Conservation (phyloP, 2,797 vertebrate species). For the Pelodytes ibericus region DNA sequence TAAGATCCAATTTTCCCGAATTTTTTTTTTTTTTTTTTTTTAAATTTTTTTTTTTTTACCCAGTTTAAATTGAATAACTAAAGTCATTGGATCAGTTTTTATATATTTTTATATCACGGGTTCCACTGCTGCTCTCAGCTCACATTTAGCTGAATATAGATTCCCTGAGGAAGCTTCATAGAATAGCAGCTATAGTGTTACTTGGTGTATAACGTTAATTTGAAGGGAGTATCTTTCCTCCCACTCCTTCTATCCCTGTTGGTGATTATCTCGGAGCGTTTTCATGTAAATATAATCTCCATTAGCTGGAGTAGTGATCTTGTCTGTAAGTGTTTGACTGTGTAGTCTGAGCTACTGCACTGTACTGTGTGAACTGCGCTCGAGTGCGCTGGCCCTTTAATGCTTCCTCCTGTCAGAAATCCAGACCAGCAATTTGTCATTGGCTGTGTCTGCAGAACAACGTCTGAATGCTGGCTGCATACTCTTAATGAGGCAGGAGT, state of each 20-base stretch:
- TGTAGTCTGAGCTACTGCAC: background rate
- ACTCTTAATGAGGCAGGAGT: constrained; percentile 11
- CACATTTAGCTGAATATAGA: too few relatives aligned
- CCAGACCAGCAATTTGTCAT: constrained; percentile 53
- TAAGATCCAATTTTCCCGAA: too few relatives aligned
- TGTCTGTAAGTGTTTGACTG: background rate
- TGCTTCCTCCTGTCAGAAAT: constrained; percentile 55
- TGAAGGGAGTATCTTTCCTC: background rate
- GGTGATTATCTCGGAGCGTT: background rate
- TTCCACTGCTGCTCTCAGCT: too few relatives aligned
- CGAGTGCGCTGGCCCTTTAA: constrained; percentile 46
- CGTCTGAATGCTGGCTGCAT: background rate
- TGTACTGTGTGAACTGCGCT: background rate
- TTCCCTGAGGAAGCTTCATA: too few relatives aligned
- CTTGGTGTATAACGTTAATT: too few relatives aligned
- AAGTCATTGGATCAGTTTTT: too few relatives aligned
- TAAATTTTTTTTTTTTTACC: too few relatives aligned
- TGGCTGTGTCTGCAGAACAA: constrained; percentile 51
- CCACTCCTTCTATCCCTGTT: background rate
- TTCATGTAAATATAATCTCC: background rate
- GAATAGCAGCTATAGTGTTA: too few relatives aligned
- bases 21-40: too few relatives aligned
- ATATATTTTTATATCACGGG: too few relatives aligned
- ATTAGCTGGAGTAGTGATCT: background rate
- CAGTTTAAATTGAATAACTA: too few relatives aligned